Base-by-base conservation (phyloP, 2,113 vertebrate species). In the Apus apus region DNA sequence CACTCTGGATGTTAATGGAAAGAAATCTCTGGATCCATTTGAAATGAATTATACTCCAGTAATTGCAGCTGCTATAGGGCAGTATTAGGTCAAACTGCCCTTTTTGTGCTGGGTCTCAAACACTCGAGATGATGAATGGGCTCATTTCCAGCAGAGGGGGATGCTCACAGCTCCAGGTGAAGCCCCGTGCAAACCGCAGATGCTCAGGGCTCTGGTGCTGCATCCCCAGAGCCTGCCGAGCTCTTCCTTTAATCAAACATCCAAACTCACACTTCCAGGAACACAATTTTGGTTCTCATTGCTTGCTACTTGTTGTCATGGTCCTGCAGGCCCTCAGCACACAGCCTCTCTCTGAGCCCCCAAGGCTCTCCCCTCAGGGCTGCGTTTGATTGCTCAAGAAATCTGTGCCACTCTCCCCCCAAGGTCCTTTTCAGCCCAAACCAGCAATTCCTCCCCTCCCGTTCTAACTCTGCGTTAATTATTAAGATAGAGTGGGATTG, bases 401-500 rank as follows among this genome's bases (percentile, higher is more conserved):
- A 90, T 68, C 90, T 10, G 2, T 27, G 56, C 50, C 3, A 2
- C 57, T 75, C 38, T 46, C 7, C 1, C 61, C 53, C 4, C 8
- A 83, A 94, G 32, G 34, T 73, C 68, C 45, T 90, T 87, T 64
- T 16, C 46, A 61, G 30, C 76, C 79, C 76, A 40, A 93, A 90
- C 8, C 48, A 45, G 60, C n/a, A n/a, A 71, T 25, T 72, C 29
- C 54, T 23, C 60, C 34, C 54, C 48, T 78, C 51, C 78, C 25
- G 53, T 72, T 32, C 82, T 57, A 74, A 53, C 23, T 61, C 57
- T 53, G 20, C 34, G 54, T 65, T 86, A 91, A 96, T 85, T 91
- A 96, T 53, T 83, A 89, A 96, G 92, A 96, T 67, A 81, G 85
- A 54, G 95, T 97, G 96, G 96, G 97, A 97, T 90, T 95, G 97